phyloP scores from a whole-genome alignment of 2,888 invertebrate genomes.

The Perdita meconis region DNA sequence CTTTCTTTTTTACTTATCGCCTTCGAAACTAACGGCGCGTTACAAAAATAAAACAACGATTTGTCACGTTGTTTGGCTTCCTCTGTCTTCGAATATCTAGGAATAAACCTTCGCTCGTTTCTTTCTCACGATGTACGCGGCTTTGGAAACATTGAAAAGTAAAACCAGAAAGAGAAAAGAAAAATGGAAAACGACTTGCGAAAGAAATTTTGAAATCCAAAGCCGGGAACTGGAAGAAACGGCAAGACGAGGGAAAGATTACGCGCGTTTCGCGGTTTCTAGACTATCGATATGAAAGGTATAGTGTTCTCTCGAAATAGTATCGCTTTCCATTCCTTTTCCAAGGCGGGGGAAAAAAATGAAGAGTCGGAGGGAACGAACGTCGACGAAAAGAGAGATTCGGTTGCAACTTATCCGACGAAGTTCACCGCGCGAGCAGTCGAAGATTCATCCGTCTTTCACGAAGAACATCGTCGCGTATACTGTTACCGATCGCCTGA shows the following conservation, averaged over 20 bases:
- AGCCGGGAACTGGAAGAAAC: not conserved
- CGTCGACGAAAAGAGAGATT: too few species aligned
- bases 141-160: not conserved
- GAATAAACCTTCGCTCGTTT: not conserved
- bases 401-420: too few species aligned
- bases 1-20: constrained; percentile 9
- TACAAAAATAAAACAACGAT: constrained; percentile 19
- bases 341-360: too few species aligned
- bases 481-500: too few species aligned
- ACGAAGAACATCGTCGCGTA: too few species aligned
- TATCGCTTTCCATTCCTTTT: too few species aligned
- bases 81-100: constrained; percentile 16
- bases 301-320: too few species aligned
- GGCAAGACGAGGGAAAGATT: constrained; percentile 8
- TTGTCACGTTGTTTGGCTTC: not conserved
- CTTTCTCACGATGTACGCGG: not conserved
- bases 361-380: too few species aligned
- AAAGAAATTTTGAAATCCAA: not conserved
- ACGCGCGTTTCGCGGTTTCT: constrained; percentile 3
- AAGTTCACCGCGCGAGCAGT: constrained; percentile 24
- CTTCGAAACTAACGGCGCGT: not conserved
- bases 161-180: not conserved
- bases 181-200: not conserved
- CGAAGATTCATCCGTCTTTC: too few species aligned
- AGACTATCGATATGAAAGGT: constrained; percentile 28